These are phyloP conservation scores for Lordiphosa collinella DNA, from an alignment of 1,140 invertebrate genomes.

Conservation along the genomic window DNA sequence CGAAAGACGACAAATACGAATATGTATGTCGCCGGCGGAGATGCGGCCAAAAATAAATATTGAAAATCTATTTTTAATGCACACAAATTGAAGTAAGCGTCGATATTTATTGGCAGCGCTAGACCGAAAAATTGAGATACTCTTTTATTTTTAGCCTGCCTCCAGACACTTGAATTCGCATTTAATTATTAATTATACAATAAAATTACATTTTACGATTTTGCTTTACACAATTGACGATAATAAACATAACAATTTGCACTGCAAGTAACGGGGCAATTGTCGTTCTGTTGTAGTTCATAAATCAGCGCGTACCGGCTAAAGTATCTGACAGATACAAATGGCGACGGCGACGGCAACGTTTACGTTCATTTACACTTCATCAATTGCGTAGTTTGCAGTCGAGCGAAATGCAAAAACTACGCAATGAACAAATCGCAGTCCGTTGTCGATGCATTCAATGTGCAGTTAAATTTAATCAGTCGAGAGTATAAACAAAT, in stretches of 20 bases:
- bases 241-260: conserved; percentile 18
- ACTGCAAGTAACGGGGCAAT: conserved; percentile 8
- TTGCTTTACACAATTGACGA: conserved; percentile 17
- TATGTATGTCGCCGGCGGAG: not conserved
- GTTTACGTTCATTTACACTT: conserved; percentile 24
- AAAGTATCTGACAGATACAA: conserved; percentile 21
- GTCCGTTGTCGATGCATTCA: not conserved
- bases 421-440: conserved; percentile 7
- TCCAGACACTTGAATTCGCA: conserved; percentile 5
- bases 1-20: not conserved
- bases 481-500: not conserved
- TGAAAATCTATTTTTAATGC: conserved; percentile 19
- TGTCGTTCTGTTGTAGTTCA: conserved; percentile 14
- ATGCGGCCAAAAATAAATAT: conserved; percentile 18
- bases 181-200: conserved; percentile 19
- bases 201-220: conserved; percentile 19
- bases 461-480: conserved; percentile 10
- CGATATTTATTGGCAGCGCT: conserved; percentile 5
- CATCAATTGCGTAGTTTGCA: conserved; percentile 20
- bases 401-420: conserved; percentile 4
- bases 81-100: conserved; percentile 13
- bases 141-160: not conserved
- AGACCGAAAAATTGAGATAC: conserved; percentile 4
- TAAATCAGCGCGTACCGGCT: conserved; percentile 11
- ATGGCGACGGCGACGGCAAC: conserved; percentile 9